phyloP scores from a whole-genome alignment of 1,140 invertebrate species.

The Platyura marginata region DNA sequence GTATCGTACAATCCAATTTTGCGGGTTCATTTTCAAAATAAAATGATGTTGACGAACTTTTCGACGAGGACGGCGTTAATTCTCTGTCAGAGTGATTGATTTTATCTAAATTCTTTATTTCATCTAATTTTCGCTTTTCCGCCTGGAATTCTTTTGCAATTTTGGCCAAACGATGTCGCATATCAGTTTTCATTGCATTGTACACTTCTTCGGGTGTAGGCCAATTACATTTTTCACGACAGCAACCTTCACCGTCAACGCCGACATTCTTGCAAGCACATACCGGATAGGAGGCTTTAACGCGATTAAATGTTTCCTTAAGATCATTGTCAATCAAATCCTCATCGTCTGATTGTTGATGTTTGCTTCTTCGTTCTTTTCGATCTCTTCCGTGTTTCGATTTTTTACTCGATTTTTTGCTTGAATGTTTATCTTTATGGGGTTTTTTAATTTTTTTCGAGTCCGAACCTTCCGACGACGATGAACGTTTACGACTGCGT shows the following conservation, averaged over 20 bases:
- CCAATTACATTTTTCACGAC: slow-evolving; percentile 26
- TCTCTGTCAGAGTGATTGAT: slow-evolving; percentile 20
- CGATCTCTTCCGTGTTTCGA: slow-evolving; percentile 14
- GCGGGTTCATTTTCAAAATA: slow-evolving; percentile 17
- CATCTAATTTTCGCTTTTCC: slow-evolving; percentile 61
- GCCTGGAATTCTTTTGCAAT: slow-evolving; percentile 64
- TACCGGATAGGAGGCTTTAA: slow-evolving; percentile 24
- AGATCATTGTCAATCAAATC: slow-evolving; percentile 18
- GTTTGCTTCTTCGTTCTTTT: slow-evolving; percentile 6
- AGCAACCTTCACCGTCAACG: slow-evolving; percentile 7
- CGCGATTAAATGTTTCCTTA: slow-evolving; percentile 23
- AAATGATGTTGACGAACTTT: slow-evolving; percentile 15
- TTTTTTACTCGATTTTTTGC: slow-evolving; percentile 8
- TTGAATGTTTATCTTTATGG: background rate
- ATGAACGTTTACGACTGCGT: slow-evolving; percentile 3
- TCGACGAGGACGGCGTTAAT: slow-evolving; percentile 12
- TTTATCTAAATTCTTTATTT: slow-evolving; percentile 31
- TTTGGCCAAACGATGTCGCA: slow-evolving; percentile 58
- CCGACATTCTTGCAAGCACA: slow-evolving; percentile 16
- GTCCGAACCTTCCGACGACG: slow-evolving; percentile 2
- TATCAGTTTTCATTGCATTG: slow-evolving; percentile 57
- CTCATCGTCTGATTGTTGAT: slow-evolving; percentile 20
- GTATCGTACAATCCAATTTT: slow-evolving; percentile 13
- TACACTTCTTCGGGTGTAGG: slow-evolving; percentile 35
- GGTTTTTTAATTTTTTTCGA: background rate